These are phyloP conservation scores for Ips nitidus DNA, from an alignment of 1,140 invertebrate species.

Conservation along the genomic window DNA sequence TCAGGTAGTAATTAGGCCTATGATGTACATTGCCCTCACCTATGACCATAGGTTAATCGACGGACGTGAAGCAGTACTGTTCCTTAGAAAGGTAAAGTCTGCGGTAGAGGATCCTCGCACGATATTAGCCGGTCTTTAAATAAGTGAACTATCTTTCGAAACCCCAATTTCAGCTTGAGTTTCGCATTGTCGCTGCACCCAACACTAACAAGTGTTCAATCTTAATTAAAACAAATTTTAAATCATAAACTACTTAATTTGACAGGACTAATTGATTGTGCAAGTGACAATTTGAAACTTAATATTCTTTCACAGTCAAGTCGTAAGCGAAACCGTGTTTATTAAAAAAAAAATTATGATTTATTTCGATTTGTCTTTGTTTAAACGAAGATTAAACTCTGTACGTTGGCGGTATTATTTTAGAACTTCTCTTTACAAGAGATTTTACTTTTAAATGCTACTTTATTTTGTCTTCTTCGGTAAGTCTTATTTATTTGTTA, in stretches of 20 bases:
- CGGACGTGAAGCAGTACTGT: constrained; percentile 97
- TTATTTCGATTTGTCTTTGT: too few species aligned
- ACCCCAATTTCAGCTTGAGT: too few species aligned
- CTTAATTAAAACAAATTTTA: too few species aligned
- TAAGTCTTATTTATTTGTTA: constrained; percentile 38
- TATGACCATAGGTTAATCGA: constrained; percentile 99
- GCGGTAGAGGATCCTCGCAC: constrained; percentile 95
- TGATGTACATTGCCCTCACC: constrained; percentile 99
- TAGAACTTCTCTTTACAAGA: constrained; percentile 20
- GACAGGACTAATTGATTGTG: background rate
- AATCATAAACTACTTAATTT: too few species aligned
- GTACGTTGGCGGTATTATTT: constrained; percentile 11
- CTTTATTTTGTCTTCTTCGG: constrained; percentile 9
- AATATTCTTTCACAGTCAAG: too few species aligned
- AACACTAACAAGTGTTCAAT: too few species aligned
- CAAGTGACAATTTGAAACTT: background rate
- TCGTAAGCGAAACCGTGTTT: too few species aligned
- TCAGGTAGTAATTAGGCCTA: constrained; percentile 94
- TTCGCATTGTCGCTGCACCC: too few species aligned
- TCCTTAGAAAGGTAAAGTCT: constrained; percentile 95
- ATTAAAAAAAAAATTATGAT: too few species aligned
- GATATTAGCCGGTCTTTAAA: constrained; percentile 86
- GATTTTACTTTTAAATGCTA: constrained; percentile 17
- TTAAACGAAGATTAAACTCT: too few species aligned
- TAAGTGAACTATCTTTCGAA: background rate